These are phyloP conservation scores for Drosophila paulistorum DNA, from an alignment of 1,140 invertebrate species.

Conservation along the genomic window DNA sequence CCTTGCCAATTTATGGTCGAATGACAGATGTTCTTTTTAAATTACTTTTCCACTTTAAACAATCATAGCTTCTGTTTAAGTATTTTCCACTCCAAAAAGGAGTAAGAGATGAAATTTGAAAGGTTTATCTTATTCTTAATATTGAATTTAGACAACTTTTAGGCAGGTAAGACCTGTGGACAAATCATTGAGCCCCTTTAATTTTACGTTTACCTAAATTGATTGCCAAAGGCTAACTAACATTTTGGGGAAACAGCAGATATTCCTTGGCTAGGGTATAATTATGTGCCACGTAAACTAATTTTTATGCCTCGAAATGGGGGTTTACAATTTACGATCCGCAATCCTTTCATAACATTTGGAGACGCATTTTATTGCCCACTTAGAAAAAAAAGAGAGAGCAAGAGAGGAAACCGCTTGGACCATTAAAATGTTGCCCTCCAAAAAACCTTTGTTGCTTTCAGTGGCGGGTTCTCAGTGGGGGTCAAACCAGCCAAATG, in stretches of 20 bases:
- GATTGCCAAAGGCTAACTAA: no score
- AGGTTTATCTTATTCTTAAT: no score
- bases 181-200: no score
- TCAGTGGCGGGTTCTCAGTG: neutral
- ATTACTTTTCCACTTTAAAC: no score
- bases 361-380: conserved; percentile 73
- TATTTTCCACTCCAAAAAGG: no score
- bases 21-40: no score
- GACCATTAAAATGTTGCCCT: conserved; percentile 72
- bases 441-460: neutral
- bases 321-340: conserved; percentile 66
- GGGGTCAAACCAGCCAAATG: neutral
- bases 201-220: no score
- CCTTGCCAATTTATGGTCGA: neutral
- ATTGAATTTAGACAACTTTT: no score
- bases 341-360: conserved; percentile 76
- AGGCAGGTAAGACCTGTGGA: no score
- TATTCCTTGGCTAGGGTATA: conserved; percentile 33
- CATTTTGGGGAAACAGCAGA: neutral
- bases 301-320: conserved; percentile 53
- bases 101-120: no score
- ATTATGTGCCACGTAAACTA: conserved; percentile 78
- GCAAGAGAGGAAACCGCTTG: conserved; percentile 47
- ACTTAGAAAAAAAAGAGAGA: conserved; percentile 49
- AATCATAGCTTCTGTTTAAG: no score